These are phyloP conservation scores for Eriocheir sinensis DNA, from an alignment of 1,140 invertebrate species.

Conservation along the genomic window DNA sequence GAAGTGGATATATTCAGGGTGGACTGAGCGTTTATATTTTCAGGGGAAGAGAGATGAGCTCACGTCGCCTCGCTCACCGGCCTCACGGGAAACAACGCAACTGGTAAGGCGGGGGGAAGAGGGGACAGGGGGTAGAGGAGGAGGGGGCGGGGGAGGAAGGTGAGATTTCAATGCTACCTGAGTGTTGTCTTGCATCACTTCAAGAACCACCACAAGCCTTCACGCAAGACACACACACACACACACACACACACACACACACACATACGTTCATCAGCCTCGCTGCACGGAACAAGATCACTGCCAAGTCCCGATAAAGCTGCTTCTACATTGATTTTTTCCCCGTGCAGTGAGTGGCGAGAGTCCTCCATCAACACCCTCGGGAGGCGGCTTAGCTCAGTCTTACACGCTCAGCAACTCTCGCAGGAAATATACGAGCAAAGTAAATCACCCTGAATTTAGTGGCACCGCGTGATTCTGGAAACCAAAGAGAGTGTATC, in stretches of 20 bases:
- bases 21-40: no score
- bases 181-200: not conserved
- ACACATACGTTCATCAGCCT: not conserved
- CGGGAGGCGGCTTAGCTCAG: not conserved
- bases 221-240: not conserved
- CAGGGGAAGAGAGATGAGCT: not conserved
- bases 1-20: no score
- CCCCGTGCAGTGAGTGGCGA: not conserved
- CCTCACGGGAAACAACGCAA: not conserved
- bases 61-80: not conserved
- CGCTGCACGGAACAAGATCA: not conserved
- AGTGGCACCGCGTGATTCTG: constrained; percentile 3
- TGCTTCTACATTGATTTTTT: not conserved
- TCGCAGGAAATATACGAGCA: not conserved
- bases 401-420: not conserved
- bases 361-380: not conserved
- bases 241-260: constrained; percentile 26
- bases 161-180: not conserved
- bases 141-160: constrained; percentile 18
- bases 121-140: not conserved
- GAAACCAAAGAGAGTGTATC: not conserved
- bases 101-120: not conserved
- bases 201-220: not conserved
- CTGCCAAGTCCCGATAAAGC: not conserved
- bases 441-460: constrained; percentile 5